Evolutionary conservation across 2,888 invertebrate genomes (phyloP).

Genomic region (Drosophila diplacantha): DNA sequence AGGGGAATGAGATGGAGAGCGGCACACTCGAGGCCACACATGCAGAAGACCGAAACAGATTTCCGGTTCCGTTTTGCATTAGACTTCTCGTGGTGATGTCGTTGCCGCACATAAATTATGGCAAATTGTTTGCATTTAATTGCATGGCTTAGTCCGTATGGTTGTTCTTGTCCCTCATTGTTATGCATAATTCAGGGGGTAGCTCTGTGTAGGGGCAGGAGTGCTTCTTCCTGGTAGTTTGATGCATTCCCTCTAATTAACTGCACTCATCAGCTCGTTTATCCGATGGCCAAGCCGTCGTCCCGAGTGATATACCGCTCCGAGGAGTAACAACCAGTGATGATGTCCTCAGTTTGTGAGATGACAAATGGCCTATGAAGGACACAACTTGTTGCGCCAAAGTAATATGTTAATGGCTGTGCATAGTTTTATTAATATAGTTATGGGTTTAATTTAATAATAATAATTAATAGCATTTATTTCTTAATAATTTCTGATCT

Average conservation of each 20-base stretch:
- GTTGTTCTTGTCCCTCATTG: conserved; percentile 29
- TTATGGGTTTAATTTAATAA: background rate
- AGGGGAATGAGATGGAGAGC: background rate
- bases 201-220: conserved; percentile 6
- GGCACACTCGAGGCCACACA: conserved; percentile 7
- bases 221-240: conserved; percentile 28
- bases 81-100: conserved; percentile 50
- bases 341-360: conserved; percentile 11
- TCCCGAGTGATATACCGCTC: conserved; percentile 9
- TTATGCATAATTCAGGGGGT: conserved; percentile 46
- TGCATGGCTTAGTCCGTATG: conserved; percentile 47
- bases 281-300: conserved; percentile 40
- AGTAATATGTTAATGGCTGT: background rate
- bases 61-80: conserved; percentile 71
- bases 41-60: conserved; percentile 57
- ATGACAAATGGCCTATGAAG: conserved; percentile 26
- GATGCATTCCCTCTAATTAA: conserved; percentile 68
- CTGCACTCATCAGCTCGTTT: conserved; percentile 57
- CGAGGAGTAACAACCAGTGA: conserved; percentile 6
- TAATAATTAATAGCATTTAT: too few relatives aligned
- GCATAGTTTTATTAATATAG: background rate
- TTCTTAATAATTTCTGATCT: background rate
- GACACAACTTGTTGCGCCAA: background rate
- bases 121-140: conserved; percentile 72
- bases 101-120: conserved; percentile 67